Evolutionary conservation across 2,888 invertebrate genomes (phyloP).

Genomic region (Masnerella sp.): DNA sequence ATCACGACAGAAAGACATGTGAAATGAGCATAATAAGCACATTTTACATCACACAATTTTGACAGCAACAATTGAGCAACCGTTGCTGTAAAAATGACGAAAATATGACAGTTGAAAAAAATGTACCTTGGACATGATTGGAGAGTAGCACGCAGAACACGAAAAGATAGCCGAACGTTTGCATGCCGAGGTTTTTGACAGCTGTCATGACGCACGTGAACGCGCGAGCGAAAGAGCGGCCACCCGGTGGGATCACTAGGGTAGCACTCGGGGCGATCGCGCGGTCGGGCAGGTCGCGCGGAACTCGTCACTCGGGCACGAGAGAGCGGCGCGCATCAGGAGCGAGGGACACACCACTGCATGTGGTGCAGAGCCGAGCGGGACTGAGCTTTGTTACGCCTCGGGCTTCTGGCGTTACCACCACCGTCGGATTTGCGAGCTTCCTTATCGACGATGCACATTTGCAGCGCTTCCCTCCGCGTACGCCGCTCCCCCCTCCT

Average conservation of each 20-base stretch:
- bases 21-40: no score
- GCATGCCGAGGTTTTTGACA: conserved; percentile 27
- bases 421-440: conserved; percentile 46
- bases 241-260: neutral
- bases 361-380: conserved; percentile 62
- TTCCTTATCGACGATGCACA: conserved; percentile 57
- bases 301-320: conserved; percentile 27
- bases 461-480: conserved; percentile 27
- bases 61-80: no score
- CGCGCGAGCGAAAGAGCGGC: neutral
- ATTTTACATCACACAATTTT: no score
- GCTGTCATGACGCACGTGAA: conserved; percentile 25
- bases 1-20: no score
- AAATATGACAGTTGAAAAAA: no score
- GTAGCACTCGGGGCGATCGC: conserved; percentile 8
- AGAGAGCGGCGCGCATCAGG: conserved; percentile 40
- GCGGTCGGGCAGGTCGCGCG: conserved; percentile 23
- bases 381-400: conserved; percentile 61
- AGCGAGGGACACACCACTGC: conserved; percentile 50
- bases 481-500: neutral
- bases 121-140: conserved; percentile 37
- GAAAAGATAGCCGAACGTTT: conserved; percentile 30
- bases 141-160: conserved; percentile 30
- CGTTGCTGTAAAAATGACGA: no score
- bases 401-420: conserved; percentile 47